Evolutionary conservation across 1,140 invertebrate species (phyloP).

Genomic region (Bombus soroeensis): DNA sequence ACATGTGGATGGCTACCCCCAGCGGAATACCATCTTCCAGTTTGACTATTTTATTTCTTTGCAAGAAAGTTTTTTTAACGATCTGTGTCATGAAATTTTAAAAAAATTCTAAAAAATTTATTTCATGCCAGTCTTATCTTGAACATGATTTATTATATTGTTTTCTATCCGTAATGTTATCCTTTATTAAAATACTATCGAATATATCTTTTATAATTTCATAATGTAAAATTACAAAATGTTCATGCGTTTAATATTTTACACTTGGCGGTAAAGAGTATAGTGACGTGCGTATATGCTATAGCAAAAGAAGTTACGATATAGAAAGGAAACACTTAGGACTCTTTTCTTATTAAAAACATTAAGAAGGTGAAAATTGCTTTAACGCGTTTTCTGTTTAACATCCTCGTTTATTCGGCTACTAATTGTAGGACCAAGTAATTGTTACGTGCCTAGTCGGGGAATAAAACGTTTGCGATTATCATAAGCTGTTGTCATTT

Average conservation of each 20-base stretch:
- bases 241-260: background rate
- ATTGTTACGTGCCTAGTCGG: background rate
- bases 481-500: background rate
- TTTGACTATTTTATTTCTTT: too few species aligned
- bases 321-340: slow-evolving; percentile 12
- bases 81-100: too few species aligned
- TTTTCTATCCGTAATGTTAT: too few species aligned
- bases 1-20: too few species aligned
- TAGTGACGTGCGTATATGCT: background rate
- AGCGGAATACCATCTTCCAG: too few species aligned
- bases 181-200: too few species aligned
- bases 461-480: background rate
- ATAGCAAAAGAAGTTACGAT: background rate
- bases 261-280: too few species aligned
- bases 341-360: slow-evolving; percentile 14
- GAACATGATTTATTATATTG: too few species aligned
- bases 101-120: too few species aligned
- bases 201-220: too few species aligned
- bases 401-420: background rate
- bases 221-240: background rate
- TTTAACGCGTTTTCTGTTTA: slow-evolving; percentile 21
- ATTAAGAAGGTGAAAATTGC: slow-evolving; percentile 1
- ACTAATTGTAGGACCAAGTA: background rate
- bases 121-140: too few species aligned
- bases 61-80: too few species aligned